These are phyloP conservation scores for Ellobium chinense DNA, from an alignment of 2,888 invertebrate genomes.

Conservation along the genomic window DNA sequence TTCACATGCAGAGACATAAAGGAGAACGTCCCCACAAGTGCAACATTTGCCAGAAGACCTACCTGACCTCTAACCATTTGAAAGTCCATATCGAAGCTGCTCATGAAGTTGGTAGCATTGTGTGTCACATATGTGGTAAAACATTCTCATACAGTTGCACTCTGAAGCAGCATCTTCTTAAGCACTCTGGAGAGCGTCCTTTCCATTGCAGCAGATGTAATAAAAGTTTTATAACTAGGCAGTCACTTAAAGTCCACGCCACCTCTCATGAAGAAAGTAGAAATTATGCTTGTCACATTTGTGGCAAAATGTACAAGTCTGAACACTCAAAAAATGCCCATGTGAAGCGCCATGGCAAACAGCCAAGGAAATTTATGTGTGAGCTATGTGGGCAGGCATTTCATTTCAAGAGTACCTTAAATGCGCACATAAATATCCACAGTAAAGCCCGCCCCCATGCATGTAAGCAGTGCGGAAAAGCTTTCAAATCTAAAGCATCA, in stretches of 20 bases:
- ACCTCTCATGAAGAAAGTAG: background rate
- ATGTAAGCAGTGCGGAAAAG: constrained; percentile 70
- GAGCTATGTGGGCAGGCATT: constrained; percentile 70
- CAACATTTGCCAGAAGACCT: constrained; percentile 68
- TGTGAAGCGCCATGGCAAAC: background rate
- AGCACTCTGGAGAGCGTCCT: constrained; percentile 67
- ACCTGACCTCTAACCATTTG: constrained; percentile 72
- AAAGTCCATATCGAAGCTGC: constrained; percentile 71
- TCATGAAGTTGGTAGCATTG: constrained; percentile 56
- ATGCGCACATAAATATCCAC: constrained; percentile 70
- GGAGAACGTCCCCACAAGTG: constrained; percentile 72
- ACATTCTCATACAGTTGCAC: constrained; percentile 72
- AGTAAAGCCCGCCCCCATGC: constrained; percentile 61
- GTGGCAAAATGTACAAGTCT: constrained; percentile 26
- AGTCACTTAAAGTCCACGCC: constrained; percentile 41
- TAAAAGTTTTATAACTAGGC: constrained; percentile 67
- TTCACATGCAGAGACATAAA: constrained; percentile 69
- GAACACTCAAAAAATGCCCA: constrained; percentile 24
- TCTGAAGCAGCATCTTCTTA: constrained; percentile 68
- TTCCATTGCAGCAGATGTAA: constrained; percentile 66
- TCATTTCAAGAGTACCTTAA: constrained; percentile 71
- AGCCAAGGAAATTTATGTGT: constrained; percentile 62
- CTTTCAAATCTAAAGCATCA: constrained; percentile 69
- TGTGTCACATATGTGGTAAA: constrained; percentile 69
- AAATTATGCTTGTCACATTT: constrained; percentile 7